Conservation (phyloP, 2,888 invertebrate species). For the Cacoxenus indagator region DNA sequence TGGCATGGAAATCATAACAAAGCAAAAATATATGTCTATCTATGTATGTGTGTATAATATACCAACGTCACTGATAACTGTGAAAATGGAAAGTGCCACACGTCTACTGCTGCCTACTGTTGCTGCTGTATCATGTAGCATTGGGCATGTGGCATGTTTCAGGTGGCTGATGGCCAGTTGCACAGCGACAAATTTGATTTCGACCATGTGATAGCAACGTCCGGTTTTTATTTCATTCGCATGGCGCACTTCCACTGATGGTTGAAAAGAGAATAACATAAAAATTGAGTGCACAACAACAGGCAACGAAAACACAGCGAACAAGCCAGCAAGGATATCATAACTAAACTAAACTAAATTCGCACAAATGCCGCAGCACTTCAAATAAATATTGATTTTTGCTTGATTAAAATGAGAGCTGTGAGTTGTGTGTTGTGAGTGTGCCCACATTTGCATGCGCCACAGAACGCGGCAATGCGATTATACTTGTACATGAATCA, state of each 20-base stretch:
- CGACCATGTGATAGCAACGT: not conserved
- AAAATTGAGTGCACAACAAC: not conserved
- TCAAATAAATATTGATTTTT: slow-evolving; percentile 33
- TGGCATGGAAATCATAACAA: no score
- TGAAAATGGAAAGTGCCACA: no score
- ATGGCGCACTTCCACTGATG: not conserved
- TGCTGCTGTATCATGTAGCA: not conserved
- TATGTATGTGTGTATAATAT: no score
- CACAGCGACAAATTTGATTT: not conserved
- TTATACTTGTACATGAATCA: no score
- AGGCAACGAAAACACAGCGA: not conserved
- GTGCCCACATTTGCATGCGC: slow-evolving; percentile 24
- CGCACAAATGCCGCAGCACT: slow-evolving; percentile 6
- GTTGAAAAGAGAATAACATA: not conserved
- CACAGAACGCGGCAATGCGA: no score
- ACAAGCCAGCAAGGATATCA: not conserved
- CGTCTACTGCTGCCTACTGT: no score
- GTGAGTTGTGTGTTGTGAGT: no score
- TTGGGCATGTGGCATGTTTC: not conserved
- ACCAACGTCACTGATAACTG: no score
- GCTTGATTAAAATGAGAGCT: slow-evolving; percentile 38
- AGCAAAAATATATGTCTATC: no score
- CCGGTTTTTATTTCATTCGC: not conserved
- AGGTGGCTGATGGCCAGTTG: not conserved
- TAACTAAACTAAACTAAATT: not conserved